Evolutionary conservation across 92 coral and sea anemone species (phyloP).

Genomic region (Parazoanthus swiftii): DNA sequence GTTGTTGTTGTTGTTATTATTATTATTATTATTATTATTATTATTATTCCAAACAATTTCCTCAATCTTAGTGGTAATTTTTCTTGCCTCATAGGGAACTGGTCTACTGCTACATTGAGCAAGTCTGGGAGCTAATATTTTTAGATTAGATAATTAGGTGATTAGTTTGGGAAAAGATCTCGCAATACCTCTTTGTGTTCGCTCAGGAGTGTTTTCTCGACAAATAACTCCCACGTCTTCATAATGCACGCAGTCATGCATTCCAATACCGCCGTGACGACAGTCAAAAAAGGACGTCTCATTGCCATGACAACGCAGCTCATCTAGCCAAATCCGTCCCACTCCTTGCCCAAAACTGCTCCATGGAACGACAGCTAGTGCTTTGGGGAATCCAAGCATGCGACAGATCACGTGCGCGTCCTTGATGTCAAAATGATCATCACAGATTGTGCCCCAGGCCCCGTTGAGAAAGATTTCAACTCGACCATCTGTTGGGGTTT

Average conservation of each 20-base stretch:
- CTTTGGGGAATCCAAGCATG: conserved; percentile 5
- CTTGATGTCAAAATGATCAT: conserved; percentile 23
- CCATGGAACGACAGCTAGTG: not conserved
- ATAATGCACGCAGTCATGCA: conserved; percentile 2
- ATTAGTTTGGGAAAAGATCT: no score
- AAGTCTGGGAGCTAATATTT: no score
- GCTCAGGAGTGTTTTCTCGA: not conserved
- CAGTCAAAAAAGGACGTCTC: not conserved
- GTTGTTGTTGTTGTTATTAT: no score
- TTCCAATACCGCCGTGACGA: conserved; percentile 22
- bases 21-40: no score
- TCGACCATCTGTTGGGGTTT: conserved; percentile 18
- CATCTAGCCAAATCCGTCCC: conserved; percentile 25
- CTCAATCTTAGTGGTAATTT: no score
- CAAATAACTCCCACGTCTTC: conserved; percentile 16
- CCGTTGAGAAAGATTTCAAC: conserved; percentile 23
- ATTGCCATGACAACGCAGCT: conserved; percentile 25
- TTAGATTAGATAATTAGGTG: no score
- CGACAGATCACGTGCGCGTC: conserved; percentile 24
- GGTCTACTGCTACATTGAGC: no score
- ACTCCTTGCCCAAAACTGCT: not conserved
- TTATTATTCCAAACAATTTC: no score
- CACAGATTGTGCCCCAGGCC: conserved; percentile 24
- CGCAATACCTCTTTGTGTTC: conserved; percentile 7
- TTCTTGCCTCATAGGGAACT: no score